A percentile compares a stretch with the other conserved stretches of the same genome.
Evolutionary conservation across 2,888 invertebrate species (phyloP).

Genomic region (Thera obeliscata): DNA sequence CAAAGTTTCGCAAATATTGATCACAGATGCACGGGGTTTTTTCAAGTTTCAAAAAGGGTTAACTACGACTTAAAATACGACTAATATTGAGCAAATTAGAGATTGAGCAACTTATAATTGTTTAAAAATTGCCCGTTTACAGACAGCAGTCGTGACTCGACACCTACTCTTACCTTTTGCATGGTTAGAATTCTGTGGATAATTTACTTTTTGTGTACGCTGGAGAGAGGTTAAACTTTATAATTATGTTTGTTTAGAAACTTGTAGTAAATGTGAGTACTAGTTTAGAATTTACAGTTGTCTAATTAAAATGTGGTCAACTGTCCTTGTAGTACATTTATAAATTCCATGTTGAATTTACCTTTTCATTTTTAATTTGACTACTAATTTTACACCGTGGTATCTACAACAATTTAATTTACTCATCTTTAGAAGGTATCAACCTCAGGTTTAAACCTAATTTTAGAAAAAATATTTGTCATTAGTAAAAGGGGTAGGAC

Average conservation of each 20-base stretch:
- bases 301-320: slow-evolving; percentile 23
- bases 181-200: slow-evolving; percentile 27
- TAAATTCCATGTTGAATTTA: neutral
- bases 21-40: too few species aligned
- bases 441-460: too few species aligned
- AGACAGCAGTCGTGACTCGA: slow-evolving; percentile 54
- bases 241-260: slow-evolving; percentile 31
- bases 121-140: slow-evolving; percentile 12
- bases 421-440: too few species aligned
- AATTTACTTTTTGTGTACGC: slow-evolving; percentile 27
- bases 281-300: slow-evolving; percentile 20
- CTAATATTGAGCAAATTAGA: neutral
- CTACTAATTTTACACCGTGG: neutral
- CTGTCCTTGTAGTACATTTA: neutral
- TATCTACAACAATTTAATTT: neutral
- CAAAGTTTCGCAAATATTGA: too few species aligned
- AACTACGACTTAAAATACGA: too few species aligned
- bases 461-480: too few species aligned
- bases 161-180: slow-evolving; percentile 43
- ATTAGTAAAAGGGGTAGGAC: neutral
- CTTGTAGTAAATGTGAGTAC: slow-evolving; percentile 19
- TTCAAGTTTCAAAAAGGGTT: too few species aligned
- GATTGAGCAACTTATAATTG: neutral
- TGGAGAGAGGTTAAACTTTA: slow-evolving; percentile 16
- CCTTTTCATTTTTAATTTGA: slow-evolving; percentile 2